Conservation (phyloP, 2,888 invertebrate species). For the Griposia aprilina region DNA sequence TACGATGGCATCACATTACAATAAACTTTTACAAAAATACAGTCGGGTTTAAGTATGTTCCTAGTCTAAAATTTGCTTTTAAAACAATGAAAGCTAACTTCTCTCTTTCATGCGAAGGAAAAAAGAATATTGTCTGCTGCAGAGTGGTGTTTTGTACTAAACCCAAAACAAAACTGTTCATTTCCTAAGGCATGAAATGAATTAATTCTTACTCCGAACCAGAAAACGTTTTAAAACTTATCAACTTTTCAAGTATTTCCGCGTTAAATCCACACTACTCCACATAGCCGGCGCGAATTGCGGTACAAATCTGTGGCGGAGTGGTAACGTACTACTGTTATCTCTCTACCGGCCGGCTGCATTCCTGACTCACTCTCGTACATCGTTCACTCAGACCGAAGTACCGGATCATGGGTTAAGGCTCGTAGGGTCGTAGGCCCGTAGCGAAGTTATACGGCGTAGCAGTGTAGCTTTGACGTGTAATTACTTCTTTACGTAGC, state of each 20-base stretch:
- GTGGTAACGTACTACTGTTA: not conserved
- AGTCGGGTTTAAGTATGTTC: not conserved
- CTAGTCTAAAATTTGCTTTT: not conserved
- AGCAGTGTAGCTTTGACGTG: slow-evolving; percentile 32
- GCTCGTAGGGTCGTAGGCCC: slow-evolving; percentile 43
- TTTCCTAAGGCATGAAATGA: too few species aligned
- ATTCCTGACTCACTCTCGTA: slow-evolving; percentile 5
- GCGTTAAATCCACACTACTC: not conserved
- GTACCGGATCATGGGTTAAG: not conserved
- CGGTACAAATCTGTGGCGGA: not conserved
- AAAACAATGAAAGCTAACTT: not conserved
- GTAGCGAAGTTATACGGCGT: slow-evolving; percentile 53
- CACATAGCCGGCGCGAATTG: not conserved
- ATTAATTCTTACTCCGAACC: not conserved
- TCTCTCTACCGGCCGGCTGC: not conserved
- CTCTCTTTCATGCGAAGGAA: not conserved
- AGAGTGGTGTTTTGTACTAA: not conserved
- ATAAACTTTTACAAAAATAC: not conserved
- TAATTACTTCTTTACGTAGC: slow-evolving; percentile 12
- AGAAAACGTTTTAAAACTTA: too few species aligned
- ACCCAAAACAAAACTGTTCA: not conserved
- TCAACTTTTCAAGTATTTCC: not conserved
- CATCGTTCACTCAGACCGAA: slow-evolving; percentile 4
- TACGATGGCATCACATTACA: too few species aligned
- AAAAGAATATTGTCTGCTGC: not conserved